Base-by-base conservation (phyloP, 2,797 vertebrate genomes). In the Sylvilagus floridanus region DNA sequence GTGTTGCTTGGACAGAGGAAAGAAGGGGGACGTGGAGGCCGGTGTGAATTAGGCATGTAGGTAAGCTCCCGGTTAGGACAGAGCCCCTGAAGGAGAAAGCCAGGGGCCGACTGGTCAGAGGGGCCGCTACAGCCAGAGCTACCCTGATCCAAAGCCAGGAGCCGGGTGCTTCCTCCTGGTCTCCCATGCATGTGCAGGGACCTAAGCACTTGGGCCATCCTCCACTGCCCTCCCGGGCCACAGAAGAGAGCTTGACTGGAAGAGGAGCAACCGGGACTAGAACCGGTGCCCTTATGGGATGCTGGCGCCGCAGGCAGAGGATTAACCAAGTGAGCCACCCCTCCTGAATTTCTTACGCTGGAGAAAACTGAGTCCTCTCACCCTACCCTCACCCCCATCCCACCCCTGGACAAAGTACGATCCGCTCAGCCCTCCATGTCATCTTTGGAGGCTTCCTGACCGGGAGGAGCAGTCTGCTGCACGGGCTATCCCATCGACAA, bases 321-420 rank as follows among this genome's bases (percentile, higher is more conserved):
- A 47, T 47, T 47, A 47, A 47, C 42, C 42, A 47, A 47, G 42
- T 47, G 42, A 47, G 42, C 42, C 42, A 47, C 42, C 42, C 66
- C 94, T 60, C 14, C 71, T 88, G 35, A 79, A 66, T 88, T 66
- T 84, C 83, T 92, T 96, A 87, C 16, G 0, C 21, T 78, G 83
- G 86, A 95, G 54, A 93, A 76, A 85, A 95, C 52, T 69, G 91
- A 95, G 35, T 4, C 0, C 14, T 92, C 75, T 81, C 85, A 1
- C 76, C 63, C 83, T 6, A 13, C 22, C 4, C 7, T 24, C 8
- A 21, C 95, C 71, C 50, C 50, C 17, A 87, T 73, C 4, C 42
- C 8, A 94, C 90, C 69, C 92, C 89, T 71, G 60, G 35, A 28
- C 85, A 92, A 73, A 32, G 4, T 26, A 2, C 84, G 54, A 21